Conservation (phyloP, 2,113 vertebrate species). For the Zosterops hypoxanthus region DNA sequence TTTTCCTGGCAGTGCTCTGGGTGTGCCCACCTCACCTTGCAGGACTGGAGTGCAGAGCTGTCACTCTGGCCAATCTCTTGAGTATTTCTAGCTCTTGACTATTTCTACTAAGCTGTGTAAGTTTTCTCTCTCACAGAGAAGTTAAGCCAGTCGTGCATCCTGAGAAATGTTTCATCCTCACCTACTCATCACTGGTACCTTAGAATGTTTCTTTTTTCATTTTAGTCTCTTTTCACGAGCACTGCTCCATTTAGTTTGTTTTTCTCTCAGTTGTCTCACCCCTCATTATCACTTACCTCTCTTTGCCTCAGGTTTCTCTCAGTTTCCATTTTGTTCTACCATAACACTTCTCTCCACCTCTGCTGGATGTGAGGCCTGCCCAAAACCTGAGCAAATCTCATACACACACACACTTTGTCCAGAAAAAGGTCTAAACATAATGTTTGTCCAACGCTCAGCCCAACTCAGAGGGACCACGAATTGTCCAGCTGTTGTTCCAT, state of each 20-base stretch:
- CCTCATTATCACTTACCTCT: neutral
- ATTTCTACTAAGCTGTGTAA: neutral
- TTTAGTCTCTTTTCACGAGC: neutral
- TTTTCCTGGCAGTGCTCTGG: neutral
- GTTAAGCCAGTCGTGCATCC: neutral
- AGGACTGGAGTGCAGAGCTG: neutral
- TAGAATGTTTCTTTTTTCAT: neutral
- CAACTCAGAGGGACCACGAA: neutral
- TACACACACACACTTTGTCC: neutral
- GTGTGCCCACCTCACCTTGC: neutral
- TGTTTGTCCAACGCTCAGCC: neutral
- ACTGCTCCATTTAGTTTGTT: neutral
- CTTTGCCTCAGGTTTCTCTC: neutral
- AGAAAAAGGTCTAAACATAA: neutral
- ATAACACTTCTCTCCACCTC: neutral
- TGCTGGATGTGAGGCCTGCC: neutral
- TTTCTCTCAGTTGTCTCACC: neutral
- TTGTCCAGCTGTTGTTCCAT: neutral
- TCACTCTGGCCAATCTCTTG: neutral
- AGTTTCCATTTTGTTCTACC: neutral
- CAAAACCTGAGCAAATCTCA: neutral
- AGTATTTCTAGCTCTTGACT: neutral
- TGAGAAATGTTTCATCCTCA: rapidly evolving
- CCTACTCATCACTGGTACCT: neutral
- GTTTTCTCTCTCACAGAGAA: neutral